These are phyloP conservation scores for Cotesia chilonis DNA, from an alignment of 1,140 invertebrate species.

Conservation along the genomic window DNA sequence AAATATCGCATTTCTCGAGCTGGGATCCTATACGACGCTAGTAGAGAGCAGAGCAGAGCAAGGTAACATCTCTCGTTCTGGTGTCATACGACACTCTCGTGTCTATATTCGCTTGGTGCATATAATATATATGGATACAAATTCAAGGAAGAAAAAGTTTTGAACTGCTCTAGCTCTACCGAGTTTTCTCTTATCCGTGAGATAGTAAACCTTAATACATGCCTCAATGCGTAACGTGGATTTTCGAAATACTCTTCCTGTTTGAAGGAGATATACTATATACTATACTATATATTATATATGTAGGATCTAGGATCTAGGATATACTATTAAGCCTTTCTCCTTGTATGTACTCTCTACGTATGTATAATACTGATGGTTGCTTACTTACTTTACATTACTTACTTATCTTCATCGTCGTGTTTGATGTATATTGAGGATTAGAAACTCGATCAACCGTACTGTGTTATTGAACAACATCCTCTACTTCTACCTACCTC, in stretches of 20 bases:
- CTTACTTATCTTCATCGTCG: constrained; percentile 13
- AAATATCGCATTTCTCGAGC: constrained; percentile 29
- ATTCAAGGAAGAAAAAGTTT: constrained; percentile 23
- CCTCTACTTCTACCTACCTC: not conserved
- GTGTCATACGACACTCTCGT: constrained; percentile 23
- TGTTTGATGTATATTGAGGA: constrained; percentile 12
- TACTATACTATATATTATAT: not conserved
- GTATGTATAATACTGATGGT: not conserved
- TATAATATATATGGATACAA: not conserved
- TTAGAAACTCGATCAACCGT: constrained; percentile 31
- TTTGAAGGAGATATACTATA: too few species aligned
- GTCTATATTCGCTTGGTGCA: not conserved
- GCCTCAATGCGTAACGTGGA: constrained; percentile 24
- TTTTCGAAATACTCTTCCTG: constrained; percentile 27
- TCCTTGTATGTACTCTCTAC: constrained; percentile 4
- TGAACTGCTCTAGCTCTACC: not conserved
- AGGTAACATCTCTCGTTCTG: not conserved
- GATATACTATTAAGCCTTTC: constrained; percentile 8
- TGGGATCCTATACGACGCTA: too few species aligned
- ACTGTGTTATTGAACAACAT: constrained; percentile 5
- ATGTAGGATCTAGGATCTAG: not conserved
- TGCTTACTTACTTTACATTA: not conserved
- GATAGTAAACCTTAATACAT: constrained; percentile 12
- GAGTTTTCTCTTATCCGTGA: not conserved
- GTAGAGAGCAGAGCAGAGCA: not conserved